Conservation (phyloP, 37 sponge, comb jelly and placozoan genomes). For the Ephydatia muelleri region DNA sequence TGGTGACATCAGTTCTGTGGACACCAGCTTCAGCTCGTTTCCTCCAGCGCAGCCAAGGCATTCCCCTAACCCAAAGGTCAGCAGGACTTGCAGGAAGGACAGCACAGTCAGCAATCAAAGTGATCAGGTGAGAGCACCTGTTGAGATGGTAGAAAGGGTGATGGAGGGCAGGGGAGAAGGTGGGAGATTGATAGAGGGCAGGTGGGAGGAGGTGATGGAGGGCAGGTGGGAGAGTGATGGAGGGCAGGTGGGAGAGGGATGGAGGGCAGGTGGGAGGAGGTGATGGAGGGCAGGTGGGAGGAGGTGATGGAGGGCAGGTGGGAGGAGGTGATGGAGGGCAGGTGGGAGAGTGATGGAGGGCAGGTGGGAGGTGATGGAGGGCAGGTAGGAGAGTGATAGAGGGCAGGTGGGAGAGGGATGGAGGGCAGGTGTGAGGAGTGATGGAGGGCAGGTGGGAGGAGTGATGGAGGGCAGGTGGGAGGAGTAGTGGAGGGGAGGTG, state of each 20-base stretch:
- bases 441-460: not conserved
- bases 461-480: not conserved
- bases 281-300: not conserved
- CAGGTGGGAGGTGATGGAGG: not conserved
- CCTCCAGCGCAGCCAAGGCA: not conserved
- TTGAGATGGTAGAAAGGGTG: too few relatives aligned
- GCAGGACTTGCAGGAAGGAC: not conserved
- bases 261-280: too few relatives aligned
- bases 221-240: too few relatives aligned
- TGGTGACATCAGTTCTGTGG: not conserved
- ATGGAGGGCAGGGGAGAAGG: not conserved
- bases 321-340: too few relatives aligned
- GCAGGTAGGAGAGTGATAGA: not conserved
- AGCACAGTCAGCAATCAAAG: not conserved
- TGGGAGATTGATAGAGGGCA: not conserved
- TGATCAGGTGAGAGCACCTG: not conserved
- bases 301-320: not conserved
- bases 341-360: not conserved
- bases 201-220: too few relatives aligned
- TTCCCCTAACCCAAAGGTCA: not conserved
- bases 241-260: too few relatives aligned
- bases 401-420: not conserved
- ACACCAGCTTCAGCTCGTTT: not conserved
- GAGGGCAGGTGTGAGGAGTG: too few relatives aligned
- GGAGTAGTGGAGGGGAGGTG: not conserved